Conservation (phyloP, 2,113 vertebrate species). For the Percopsis transmontana region DNA sequence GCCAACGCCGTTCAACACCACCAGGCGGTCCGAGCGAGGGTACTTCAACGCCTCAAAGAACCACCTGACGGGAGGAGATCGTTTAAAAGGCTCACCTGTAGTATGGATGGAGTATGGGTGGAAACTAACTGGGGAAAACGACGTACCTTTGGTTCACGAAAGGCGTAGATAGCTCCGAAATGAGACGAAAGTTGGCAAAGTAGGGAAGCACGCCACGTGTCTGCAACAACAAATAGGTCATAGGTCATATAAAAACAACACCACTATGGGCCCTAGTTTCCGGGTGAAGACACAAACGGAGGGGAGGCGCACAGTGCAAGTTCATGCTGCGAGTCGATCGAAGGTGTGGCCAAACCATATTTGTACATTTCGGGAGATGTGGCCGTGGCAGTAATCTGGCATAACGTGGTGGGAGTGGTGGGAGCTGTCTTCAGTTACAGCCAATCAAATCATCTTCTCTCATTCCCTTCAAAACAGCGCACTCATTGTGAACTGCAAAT, state of each 20-base stretch:
- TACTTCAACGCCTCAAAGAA: slow-evolving; percentile 77
- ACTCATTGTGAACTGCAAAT: too few species aligned
- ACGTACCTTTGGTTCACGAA: slow-evolving; percentile 84
- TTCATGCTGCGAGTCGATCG: too few species aligned
- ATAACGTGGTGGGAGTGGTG: too few species aligned
- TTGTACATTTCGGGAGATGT: too few species aligned
- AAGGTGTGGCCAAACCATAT: too few species aligned
- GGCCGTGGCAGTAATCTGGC: too few species aligned
- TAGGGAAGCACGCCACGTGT: slow-evolving; percentile 79
- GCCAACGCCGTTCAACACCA: slow-evolving; percentile 76
- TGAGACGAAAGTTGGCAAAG: slow-evolving; percentile 82
- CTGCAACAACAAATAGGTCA: slow-evolving; percentile 46
- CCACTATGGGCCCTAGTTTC: neutral
- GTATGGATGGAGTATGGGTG: too few species aligned
- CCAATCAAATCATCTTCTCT: too few species aligned
- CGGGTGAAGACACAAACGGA: too few species aligned
- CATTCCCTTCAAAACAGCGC: too few species aligned
- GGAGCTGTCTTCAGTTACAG: too few species aligned
- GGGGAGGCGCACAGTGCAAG: too few species aligned
- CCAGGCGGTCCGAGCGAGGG: slow-evolving; percentile 73
- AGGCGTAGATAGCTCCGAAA: slow-evolving; percentile 83
- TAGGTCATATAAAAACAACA: slow-evolving; percentile 3
- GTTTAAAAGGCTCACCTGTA: neutral
- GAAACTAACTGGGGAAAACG: neutral
- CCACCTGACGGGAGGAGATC: slow-evolving; percentile 67